Percentiles rank a stretch among this genome's conserved stretches.
Evolutionary conservation across 2,113 vertebrate genomes (phyloP).

Genomic region (Euleptes europaea): DNA sequence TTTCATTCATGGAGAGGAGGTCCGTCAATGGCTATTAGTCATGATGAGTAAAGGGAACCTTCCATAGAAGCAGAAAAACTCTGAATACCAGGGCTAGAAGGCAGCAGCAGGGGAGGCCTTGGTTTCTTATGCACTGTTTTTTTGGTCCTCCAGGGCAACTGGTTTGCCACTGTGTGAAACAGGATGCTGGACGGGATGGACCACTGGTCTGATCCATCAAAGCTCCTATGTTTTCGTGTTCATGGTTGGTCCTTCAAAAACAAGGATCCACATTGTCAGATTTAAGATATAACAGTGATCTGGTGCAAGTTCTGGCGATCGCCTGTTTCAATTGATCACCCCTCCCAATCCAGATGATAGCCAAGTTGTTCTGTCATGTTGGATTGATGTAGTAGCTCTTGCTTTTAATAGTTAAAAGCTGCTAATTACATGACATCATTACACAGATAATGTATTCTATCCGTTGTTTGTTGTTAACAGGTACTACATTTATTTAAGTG

Average conservation of each 20-base stretch:
- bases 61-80: too few species aligned
- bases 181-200: too few species aligned
- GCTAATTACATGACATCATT: conserved; percentile 36
- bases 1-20: too few species aligned
- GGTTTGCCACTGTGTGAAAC: too few species aligned
- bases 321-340: not conserved
- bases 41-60: too few species aligned
- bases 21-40: too few species aligned
- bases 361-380: not conserved
- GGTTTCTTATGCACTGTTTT: too few species aligned
- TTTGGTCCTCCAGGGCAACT: not conserved
- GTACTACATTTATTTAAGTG: conserved; percentile 43
- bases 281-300: not conserved
- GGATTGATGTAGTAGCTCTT: conserved; percentile 9
- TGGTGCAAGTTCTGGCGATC: too few species aligned
- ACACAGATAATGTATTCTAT: conserved; percentile 34
- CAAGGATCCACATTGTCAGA: not conserved
- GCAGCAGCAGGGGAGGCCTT: too few species aligned
- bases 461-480: conserved; percentile 42
- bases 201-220: too few species aligned
- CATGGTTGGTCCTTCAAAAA: not conserved
- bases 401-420: conserved; percentile 36
- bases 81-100: too few species aligned
- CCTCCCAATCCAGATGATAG: not conserved
- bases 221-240: not conserved